Conservation (phyloP, 2,113 vertebrate genomes). For the Ifrita kowaldi region DNA sequence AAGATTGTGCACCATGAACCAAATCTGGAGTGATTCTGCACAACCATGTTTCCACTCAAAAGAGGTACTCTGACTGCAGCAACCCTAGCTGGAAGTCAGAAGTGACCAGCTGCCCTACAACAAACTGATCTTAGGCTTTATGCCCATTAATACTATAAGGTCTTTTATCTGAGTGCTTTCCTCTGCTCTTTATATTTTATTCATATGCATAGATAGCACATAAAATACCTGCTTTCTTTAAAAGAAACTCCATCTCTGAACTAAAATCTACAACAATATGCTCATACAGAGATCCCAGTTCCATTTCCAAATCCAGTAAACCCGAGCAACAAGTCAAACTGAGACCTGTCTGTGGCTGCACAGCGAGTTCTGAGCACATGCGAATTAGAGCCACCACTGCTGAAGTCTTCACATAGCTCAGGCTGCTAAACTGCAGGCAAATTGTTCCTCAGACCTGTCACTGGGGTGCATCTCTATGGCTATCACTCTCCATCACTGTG, state of each 20-base stretch:
- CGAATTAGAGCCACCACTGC: not conserved
- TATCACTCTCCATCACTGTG: not conserved
- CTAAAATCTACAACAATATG: not conserved
- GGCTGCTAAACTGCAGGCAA: not conserved
- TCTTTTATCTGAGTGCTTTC: not conserved
- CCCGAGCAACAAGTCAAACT: not conserved
- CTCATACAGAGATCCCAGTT: constrained; percentile 10
- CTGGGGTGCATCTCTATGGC: not conserved
- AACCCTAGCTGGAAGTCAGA: not conserved
- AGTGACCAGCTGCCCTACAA: not conserved
- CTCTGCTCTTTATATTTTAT: not conserved
- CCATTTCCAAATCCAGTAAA: constrained; percentile 12
- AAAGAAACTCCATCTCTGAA: not conserved
- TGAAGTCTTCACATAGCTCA: not conserved
- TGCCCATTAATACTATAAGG: not conserved
- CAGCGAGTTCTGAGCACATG: not conserved
- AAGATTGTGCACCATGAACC: not conserved
- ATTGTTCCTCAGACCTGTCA: not conserved
- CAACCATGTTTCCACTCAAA: not conserved
- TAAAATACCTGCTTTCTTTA: not conserved
- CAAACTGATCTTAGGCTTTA: not conserved
- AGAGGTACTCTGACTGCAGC: not conserved
- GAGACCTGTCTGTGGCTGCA: constrained; percentile 1
- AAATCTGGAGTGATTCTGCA: not conserved
- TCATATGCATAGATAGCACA: not conserved